A percentile compares a stretch with the other conserved stretches of the same genome.
Conservation (phyloP, 92 coral and sea anemone species). For the Paramuricea clavata region DNA sequence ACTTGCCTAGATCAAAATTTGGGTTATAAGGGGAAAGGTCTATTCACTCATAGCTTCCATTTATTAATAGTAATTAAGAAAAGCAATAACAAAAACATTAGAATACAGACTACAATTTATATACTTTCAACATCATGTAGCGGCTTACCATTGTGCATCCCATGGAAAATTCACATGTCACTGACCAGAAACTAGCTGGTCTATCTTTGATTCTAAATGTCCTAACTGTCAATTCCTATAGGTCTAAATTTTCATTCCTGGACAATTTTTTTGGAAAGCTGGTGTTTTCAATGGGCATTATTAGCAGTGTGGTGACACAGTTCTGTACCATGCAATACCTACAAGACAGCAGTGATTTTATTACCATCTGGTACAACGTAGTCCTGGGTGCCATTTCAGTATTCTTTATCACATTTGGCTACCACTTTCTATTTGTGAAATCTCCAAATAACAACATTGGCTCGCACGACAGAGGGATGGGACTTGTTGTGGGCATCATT, state of each 20-base stretch:
- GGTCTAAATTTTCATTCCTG: constrained; percentile 3
- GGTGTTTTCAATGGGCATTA: constrained; percentile 15
- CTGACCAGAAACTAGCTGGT: too few relatives aligned
- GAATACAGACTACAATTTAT: too few relatives aligned
- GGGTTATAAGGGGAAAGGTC: too few relatives aligned
- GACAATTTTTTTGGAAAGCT: constrained; percentile 34
- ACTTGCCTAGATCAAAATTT: too few relatives aligned
- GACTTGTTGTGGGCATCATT: constrained; percentile 14
- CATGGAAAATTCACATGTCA: too few relatives aligned
- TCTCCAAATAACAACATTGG: constrained; percentile 22
- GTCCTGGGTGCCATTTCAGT: background rate
- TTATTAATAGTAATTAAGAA: too few relatives aligned
- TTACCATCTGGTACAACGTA: constrained; percentile 24
- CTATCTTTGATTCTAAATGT: background rate
- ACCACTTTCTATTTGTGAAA: background rate
- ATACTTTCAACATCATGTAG: too few relatives aligned
- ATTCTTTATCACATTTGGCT: constrained; percentile 2
- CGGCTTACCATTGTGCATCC: too few relatives aligned
- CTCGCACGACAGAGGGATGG: constrained; percentile 47
- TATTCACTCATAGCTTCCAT: too few relatives aligned
- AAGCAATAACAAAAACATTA: too few relatives aligned
- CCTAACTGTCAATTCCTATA: background rate
- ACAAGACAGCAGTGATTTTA: constrained; percentile 58
- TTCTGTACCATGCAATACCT: constrained; percentile 53
- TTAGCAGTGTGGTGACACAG: background rate